Percentiles rank a stretch among this genome's conserved stretches.
Conservation (phyloP, 2,113 vertebrate species). For the Puma concolor region DNA sequence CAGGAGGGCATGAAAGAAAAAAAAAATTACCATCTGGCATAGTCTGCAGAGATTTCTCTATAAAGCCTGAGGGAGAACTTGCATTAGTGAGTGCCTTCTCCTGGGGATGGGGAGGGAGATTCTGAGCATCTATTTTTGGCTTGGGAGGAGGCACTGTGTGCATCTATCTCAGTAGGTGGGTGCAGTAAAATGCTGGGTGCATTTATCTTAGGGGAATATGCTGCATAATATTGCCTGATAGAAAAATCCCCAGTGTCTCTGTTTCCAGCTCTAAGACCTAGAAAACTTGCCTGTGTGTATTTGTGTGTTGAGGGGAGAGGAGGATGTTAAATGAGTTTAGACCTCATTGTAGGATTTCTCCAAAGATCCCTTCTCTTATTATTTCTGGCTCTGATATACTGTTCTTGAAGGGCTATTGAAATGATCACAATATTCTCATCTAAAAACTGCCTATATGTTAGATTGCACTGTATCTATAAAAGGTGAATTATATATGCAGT, state of each 20-base stretch:
- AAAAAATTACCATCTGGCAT: constrained; percentile 68
- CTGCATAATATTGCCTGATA: background rate
- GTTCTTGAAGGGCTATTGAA: constrained; percentile 27
- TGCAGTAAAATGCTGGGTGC: background rate
- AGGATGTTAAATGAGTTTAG: constrained; percentile 27
- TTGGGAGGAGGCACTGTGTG: background rate
- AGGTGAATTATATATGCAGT: constrained; percentile 1
- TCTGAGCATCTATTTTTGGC: background rate
- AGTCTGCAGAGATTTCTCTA: constrained; percentile 60
- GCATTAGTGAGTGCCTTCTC: constrained; percentile 15
- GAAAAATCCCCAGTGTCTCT: background rate
- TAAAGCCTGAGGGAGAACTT: constrained; percentile 67
- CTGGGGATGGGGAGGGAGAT: background rate
- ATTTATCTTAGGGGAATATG: background rate
- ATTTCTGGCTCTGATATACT: constrained; percentile 13
- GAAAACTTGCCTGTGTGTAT: background rate
- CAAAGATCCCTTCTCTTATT: background rate
- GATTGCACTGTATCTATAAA: background rate
- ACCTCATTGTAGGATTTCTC: constrained; percentile 47
- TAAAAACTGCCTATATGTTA: constrained; percentile 34
- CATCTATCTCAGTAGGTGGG: background rate
- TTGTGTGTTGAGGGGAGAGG: background rate
- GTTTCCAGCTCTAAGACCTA: background rate
- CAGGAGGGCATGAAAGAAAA: constrained; percentile 40
- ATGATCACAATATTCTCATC: background rate